Evolutionary conservation across 2,113 vertebrate genomes (phyloP), one percentile per base, ranked within the genome.

Genomic region (Nycticryphes semicollaris): DNA sequence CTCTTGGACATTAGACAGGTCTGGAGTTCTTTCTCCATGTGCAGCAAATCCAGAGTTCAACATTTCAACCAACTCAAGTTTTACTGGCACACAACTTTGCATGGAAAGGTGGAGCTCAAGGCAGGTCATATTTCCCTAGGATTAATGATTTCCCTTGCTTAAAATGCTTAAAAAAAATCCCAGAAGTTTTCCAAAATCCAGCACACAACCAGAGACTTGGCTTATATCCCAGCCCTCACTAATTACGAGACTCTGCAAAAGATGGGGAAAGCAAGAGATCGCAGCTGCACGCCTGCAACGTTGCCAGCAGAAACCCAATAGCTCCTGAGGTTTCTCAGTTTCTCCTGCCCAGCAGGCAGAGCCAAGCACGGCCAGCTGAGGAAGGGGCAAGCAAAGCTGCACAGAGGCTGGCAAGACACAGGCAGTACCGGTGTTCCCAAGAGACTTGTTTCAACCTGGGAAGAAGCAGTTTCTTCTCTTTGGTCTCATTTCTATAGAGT

Each of bases 391-490:
- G 91, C 80, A 68, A 87, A 89, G 91, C 89, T 72, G 33, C 3
- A 2, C 3, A 1, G 22, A 56, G 81, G 72, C 75, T 53, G 41
- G 62, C 37, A 79, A 62, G 43, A 43, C 43, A 72, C 0, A 1
- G 74, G 78, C 74, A 78, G 66, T 87, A 89, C 72, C 31, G 0
- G n/a, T 24, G 33, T 2, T 90, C 84, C 77, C 69, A 83, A 74
- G 27, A 54, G 45, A 54, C 31, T 89, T 31, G 50, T n/a, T 84
- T 23, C 0, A 0, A 45, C 23, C 37, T 0, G 3, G 51, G 64
- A 62, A 64, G 30, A 67, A 57, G 84, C 48, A 78, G 73, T 39
- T 78, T 78, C 60, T 87, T 89, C 89, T 94, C 84, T 75, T 7
- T 87, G 48, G 56, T 56, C 53, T 82, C 21, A 7, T 33, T 89